A percentile compares a stretch with the other conserved stretches of the same genome.
Evolutionary conservation across 2,888 invertebrate genomes (phyloP).

Genomic region (Agonopterix arenella): DNA sequence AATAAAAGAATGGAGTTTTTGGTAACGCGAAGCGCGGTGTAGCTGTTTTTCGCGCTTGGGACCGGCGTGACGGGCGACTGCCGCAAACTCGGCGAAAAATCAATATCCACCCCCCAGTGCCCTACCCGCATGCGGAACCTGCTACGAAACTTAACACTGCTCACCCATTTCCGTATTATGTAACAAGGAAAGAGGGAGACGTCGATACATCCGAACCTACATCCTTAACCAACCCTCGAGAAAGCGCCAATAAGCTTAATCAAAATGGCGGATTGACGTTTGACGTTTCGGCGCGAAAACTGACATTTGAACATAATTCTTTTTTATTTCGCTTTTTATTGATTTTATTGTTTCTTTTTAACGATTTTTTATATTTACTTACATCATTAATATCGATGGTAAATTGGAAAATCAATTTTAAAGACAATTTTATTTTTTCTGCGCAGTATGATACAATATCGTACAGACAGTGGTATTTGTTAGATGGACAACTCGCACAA

Average conservation of each 20-base stretch:
- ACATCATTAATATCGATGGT: too few relatives aligned
- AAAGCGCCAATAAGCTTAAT: conserved; percentile 44
- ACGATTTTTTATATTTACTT: not conserved
- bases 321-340: conserved; percentile 44
- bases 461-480: too few relatives aligned
- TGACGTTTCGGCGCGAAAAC: conserved; percentile 70
- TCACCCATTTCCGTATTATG: conserved; percentile 72
- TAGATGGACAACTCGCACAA: too few relatives aligned
- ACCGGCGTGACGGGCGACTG: conserved; percentile 69
- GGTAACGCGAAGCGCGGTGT: conserved; percentile 57
- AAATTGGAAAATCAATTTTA: too few relatives aligned
- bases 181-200: conserved; percentile 55
- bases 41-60: conserved; percentile 66
- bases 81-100: conserved; percentile 71
- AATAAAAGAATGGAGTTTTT: conserved; percentile 41
- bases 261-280: conserved; percentile 64
- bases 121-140: conserved; percentile 68
- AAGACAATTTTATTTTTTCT: too few relatives aligned
- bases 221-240: conserved; percentile 43
- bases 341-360: conserved; percentile 39
- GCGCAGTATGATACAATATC: too few relatives aligned
- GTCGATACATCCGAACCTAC: conserved; percentile 33
- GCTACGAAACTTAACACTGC: conserved; percentile 52
- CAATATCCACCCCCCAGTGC: conserved; percentile 63
- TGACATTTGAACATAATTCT: conserved; percentile 59